A percentile compares a stretch with the other conserved stretches of the same genome.
Evolutionary conservation across 2,797 vertebrate species (phyloP).

Genomic region (Ispidina picta): DNA sequence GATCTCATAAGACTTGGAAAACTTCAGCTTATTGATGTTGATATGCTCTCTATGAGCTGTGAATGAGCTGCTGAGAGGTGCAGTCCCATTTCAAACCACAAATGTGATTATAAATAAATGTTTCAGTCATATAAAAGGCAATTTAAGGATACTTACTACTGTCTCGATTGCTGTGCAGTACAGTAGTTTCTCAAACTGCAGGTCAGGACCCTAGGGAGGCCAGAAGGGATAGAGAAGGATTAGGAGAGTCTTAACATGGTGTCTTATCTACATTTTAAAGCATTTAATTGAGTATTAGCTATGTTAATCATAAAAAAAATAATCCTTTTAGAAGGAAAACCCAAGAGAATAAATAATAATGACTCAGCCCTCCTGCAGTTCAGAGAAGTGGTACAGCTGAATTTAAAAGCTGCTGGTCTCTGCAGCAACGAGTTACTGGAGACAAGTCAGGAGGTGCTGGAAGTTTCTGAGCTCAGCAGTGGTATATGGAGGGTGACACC

Average conservation of each 20-base stretch:
- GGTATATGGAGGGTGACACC: background rate
- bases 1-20: background rate
- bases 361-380: background rate
- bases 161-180: background rate
- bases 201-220: background rate
- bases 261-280: background rate
- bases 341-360: background rate
- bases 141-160: background rate
- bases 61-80: slow-evolving; percentile 4
- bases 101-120: background rate
- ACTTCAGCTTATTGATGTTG: background rate
- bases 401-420: background rate
- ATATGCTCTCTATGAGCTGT: background rate
- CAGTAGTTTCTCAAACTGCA: background rate
- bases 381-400: background rate
- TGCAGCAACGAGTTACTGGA: background rate
- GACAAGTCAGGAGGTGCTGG: background rate
- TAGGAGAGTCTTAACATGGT: background rate
- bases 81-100: background rate
- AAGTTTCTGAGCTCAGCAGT: background rate
- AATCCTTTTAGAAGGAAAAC: background rate
- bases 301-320: background rate
- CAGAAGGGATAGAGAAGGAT: background rate
- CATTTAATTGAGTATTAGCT: background rate
- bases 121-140: background rate